A percentile compares a stretch with the other conserved stretches of the same genome.
These are phyloP conservation scores for Todiramphus chloris DNA, from an alignment of 2,113 vertebrate genomes.

Conservation along the genomic window DNA sequence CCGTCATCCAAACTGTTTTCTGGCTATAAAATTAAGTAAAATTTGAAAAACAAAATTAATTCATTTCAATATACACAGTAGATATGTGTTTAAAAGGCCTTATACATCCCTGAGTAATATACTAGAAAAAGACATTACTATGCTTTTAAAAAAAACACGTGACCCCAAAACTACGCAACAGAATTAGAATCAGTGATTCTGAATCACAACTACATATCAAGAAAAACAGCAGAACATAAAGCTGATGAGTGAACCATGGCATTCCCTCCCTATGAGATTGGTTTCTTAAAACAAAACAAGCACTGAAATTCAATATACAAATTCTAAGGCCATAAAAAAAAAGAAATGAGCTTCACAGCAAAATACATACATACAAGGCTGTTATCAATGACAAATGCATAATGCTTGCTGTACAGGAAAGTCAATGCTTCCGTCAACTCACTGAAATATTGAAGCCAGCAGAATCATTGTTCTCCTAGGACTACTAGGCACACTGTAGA, in stretches of 20 bases:
- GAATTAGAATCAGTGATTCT: not conserved
- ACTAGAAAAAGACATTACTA: not conserved
- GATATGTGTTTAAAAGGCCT: not conserved
- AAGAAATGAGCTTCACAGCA: not conserved
- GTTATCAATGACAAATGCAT: not conserved
- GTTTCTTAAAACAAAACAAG: not conserved
- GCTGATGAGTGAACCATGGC: not conserved
- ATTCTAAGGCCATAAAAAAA: not conserved
- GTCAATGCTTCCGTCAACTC: not conserved
- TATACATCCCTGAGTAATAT: not conserved
- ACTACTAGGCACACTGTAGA: not conserved
- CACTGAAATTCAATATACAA: not conserved
- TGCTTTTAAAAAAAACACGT: not conserved
- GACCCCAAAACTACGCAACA: not conserved
- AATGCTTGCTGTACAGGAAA: not conserved
- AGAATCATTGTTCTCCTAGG: not conserved
- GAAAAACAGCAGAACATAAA: not conserved
- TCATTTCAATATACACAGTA: not conserved
- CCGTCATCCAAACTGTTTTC: not conserved
- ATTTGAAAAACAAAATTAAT: not conserved
- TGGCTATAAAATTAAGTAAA: not conserved
- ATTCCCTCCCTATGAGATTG: not conserved
- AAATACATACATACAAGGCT: not conserved
- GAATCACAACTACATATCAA: not conserved
- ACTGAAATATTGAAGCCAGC: not conserved